Conservation (phyloP, 1,140 invertebrate genomes). For the Idris sp. region DNA sequence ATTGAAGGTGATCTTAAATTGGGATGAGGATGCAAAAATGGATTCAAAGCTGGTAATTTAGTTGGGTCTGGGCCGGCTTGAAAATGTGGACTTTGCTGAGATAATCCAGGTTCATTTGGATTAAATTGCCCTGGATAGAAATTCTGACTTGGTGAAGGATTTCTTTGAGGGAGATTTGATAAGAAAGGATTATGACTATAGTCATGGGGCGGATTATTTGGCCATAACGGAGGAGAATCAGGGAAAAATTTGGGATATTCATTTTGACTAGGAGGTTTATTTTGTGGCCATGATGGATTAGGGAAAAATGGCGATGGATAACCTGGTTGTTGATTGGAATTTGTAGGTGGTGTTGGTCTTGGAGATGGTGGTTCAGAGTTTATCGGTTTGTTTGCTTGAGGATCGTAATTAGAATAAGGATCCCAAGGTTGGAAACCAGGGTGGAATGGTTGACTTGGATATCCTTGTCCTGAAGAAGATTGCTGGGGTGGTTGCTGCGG, state of each 20-base stretch:
- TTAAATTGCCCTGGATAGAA: constrained; percentile 10
- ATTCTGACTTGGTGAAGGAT: constrained; percentile 9
- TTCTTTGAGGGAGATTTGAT: constrained; percentile 26
- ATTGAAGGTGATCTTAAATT: constrained; percentile 26
- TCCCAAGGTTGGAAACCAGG: constrained; percentile 53
- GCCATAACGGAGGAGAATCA: constrained; percentile 19
- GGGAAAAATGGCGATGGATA: constrained; percentile 32
- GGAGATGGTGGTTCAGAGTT: constrained; percentile 4
- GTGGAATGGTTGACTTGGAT: constrained; percentile 32
- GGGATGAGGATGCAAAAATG: constrained; percentile 33
- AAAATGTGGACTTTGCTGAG: constrained; percentile 19
- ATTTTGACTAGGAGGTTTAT: constrained; percentile 28
- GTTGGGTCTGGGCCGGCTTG: constrained; percentile 45
- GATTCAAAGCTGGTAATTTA: constrained; percentile 44
- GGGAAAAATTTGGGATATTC: constrained; percentile 41
- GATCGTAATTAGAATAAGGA: constrained; percentile 48
- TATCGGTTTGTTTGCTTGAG: constrained; percentile 34
- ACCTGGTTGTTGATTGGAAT: constrained; percentile 10
- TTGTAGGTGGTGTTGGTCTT: constrained; percentile 4
- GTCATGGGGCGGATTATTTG: constrained; percentile 12
- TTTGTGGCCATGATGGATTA: constrained; percentile 3
- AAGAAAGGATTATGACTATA: constrained; percentile 55
- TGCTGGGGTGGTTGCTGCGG: constrained; percentile 12
- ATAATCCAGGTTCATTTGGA: constrained; percentile 9
- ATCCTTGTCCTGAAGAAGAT: constrained; percentile 26